Base-by-base conservation (phyloP, 2,113 vertebrate species). In the Phalacrocorax pelagicus region DNA sequence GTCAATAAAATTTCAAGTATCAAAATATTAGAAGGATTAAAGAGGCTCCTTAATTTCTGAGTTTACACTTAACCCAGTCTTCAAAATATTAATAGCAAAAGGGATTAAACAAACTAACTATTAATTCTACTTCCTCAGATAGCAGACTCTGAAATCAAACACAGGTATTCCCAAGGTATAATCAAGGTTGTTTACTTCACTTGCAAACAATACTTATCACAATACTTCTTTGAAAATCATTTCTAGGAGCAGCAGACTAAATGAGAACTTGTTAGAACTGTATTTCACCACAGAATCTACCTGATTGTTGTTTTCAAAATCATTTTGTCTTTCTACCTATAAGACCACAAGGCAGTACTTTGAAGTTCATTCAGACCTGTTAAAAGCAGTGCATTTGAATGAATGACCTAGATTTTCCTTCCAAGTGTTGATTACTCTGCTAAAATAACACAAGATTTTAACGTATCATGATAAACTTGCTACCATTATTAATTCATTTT, bases 31-130 rank as follows among this genome's bases (percentile, higher is more conserved):
- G 78, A 70, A 75, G 61, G 27, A 92, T 83, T 79, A 93, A 86
- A 86, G 87, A 94, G 61, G 47, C 42, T 94, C 36, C 79, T 85
- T 81, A 80, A 97, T 91, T 97, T 91, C 58, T 86, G 49, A 70
- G 32, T 7, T 90, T 77, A 75, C 44, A 81, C 59, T 95, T 93
- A 90, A 88, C 54, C 44, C 59, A 73, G 38, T 59, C 59, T 96
- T 96, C 73, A 96, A 95, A 97, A 82, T 82, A 79, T 88, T 77
- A 94, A 66, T 61, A 87, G 79, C 15, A 94, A 96, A 62, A 89
- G 49, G 85, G 75, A 94, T 62, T 67, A 54, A 90, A 85, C 65
- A 79, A 93, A 95, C 57, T 52, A 80, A 87, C 65, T 86, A 63
- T 84, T 91, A 92, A 96, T 94, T 52, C 52, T 94, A 49, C 81